phyloP scores from a whole-genome alignment of 2,797 vertebrate species.

The Oophaga sylvatica region DNA sequence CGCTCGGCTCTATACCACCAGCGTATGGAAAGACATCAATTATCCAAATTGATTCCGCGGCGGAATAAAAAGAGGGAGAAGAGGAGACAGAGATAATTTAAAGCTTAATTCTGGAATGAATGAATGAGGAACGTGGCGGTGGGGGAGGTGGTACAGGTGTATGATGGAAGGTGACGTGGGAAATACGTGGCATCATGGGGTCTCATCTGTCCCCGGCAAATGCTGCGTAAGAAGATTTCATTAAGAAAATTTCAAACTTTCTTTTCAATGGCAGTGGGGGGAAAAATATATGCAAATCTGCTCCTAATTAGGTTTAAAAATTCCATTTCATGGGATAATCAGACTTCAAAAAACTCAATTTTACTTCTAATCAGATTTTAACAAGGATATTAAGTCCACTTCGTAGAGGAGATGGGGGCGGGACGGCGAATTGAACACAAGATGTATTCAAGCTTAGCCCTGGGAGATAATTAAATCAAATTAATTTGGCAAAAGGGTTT shows the following conservation, averaged over 20 bases:
- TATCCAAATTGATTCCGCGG: conserved; percentile 52
- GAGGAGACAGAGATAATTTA: conserved; percentile 50
- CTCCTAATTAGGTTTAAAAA: conserved; percentile 85
- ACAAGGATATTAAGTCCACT: conserved; percentile 82
- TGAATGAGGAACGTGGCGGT: background rate
- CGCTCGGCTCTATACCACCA: conserved; percentile 23
- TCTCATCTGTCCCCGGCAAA: conserved; percentile 67
- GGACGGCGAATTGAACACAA: conserved; percentile 81
- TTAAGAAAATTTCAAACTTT: conserved; percentile 83
- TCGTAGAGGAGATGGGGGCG: conserved; percentile 75
- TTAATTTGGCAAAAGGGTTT: conserved; percentile 78
- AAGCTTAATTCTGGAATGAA: conserved; percentile 46
- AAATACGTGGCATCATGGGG: background rate
- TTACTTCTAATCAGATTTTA: conserved; percentile 86
- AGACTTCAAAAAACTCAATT: conserved; percentile 85
- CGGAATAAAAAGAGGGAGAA: conserved; percentile 33
- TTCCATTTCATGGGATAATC: conserved; percentile 87
- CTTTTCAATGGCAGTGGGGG: conserved; percentile 78
- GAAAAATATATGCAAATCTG: conserved; percentile 85
- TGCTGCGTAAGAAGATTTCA: conserved; percentile 75
- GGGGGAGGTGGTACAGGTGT: background rate
- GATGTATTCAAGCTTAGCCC: conserved; percentile 82
- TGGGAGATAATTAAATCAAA: conserved; percentile 86
- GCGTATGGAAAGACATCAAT: conserved; percentile 60
- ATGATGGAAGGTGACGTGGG: background rate